Evolutionary conservation across 2,113 vertebrate genomes (phyloP).

Genomic region (Gracilinanus agilis): DNA sequence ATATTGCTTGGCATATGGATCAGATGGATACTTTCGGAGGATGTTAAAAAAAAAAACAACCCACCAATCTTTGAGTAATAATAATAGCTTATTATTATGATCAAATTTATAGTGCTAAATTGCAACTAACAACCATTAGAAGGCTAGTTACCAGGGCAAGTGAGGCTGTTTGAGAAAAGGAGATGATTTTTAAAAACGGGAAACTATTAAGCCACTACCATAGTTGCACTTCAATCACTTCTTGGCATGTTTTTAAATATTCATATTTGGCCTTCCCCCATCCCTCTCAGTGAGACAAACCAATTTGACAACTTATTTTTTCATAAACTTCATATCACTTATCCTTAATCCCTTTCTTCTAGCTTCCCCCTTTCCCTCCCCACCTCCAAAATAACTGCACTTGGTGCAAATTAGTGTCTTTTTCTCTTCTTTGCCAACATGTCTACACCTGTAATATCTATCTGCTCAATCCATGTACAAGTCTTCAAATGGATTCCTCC

Average conservation of each 20-base stretch:
- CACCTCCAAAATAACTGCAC: background rate
- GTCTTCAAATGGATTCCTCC: conserved; percentile 39
- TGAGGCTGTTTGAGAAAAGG: background rate
- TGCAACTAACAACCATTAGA: background rate
- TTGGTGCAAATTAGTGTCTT: background rate
- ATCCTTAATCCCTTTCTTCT: background rate
- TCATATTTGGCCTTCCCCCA: background rate
- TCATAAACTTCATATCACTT: background rate
- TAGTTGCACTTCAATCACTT: background rate
- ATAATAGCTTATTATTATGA: background rate
- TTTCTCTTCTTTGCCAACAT: conserved; percentile 6
- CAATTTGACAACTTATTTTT: conserved; percentile 19
- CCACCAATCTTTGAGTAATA: conserved; percentile 26
- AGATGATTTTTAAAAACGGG: background rate
- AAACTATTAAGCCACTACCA: background rate
- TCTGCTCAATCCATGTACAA: conserved; percentile 24
- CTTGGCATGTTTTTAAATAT: conserved; percentile 46
- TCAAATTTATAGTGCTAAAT: background rate
- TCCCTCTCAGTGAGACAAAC: conserved; percentile 3
- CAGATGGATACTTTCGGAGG: background rate
- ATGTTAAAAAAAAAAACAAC: background rate
- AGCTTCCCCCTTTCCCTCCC: background rate
- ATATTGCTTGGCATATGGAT: background rate
- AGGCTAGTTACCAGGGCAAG: background rate
- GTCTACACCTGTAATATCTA: conserved; percentile 21